Evolutionary conservation across 2,888 invertebrate genomes (phyloP), one percentile per base, ranked within the genome.

Genomic region (Brachycybe producta): DNA sequence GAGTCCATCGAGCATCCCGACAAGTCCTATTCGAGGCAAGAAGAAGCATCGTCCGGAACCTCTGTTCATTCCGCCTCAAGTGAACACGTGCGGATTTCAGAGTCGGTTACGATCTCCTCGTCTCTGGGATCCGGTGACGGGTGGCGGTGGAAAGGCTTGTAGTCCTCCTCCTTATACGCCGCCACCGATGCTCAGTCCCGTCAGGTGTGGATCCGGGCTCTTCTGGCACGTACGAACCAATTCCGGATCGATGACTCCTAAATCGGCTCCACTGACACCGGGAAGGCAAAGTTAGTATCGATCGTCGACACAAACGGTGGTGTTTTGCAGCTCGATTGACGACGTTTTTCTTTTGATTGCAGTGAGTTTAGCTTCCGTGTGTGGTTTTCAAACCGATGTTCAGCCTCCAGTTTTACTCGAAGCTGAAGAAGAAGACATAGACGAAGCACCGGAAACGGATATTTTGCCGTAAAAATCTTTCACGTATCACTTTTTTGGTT

Each of bases 101-200:
- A 76, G 67, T 64, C 72, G 63, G 58, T 72, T 66, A 64, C 72
- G 61, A 62, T 76, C 66, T 49, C 72, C 67, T 5, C 60, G 69
- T 15, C 57, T 67, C 23, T 62, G 62, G 60, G 64, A 64, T 45
- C 54, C 56, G 13, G 43, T 52, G 5, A 32, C n/a, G 11, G 40
- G 19, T 21, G 35, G 30, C 13, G 53, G 28, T 30, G 53, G 46
- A 28, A 57, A 42, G 39, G 32, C 34, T 28, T 52, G 24, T 23
- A 55, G 53, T 8, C 72, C 74, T 24, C 72, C 78, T 11, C 76
- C 77, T 53, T 97, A 85, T 67, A 95, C 94, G 0, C 94, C 97
- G 13, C 84, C 88, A 26, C 97, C 97, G 0, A 85, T 97, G 62
- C 71, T 97, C 49, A 87, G 90, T 63, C 97, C 97, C 0, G 82